Percentiles rank a stretch among this genome's conserved stretches.
phyloP scores from a whole-genome alignment of 2,113 vertebrate genomes.

The Antigone vipio region DNA sequence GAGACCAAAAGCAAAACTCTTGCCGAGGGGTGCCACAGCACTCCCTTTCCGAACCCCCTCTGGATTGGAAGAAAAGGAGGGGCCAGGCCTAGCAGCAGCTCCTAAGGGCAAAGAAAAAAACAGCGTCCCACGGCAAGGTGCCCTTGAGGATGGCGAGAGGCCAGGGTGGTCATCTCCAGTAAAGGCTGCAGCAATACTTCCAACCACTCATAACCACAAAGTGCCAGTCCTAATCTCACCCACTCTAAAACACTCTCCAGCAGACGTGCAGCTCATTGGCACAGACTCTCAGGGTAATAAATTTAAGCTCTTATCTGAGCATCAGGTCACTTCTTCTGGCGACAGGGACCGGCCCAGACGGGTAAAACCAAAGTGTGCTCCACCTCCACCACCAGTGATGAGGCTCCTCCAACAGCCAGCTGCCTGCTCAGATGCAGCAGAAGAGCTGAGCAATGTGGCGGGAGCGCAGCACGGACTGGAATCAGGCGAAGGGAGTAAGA shows the following conservation, averaged over 20 bases:
- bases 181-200: conserved; percentile 76
- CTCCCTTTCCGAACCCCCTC: conserved; percentile 67
- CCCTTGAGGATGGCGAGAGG: conserved; percentile 80
- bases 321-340: conserved; percentile 79
- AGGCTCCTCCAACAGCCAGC: conserved; percentile 85
- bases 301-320: conserved; percentile 95
- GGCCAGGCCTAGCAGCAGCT: conserved; percentile 43
- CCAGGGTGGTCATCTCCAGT: conserved; percentile 86
- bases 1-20: conserved; percentile 92
- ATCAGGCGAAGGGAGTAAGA: conserved; percentile 80
- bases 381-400: conserved; percentile 87
- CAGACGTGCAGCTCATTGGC: conserved; percentile 92
- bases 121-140: conserved; percentile 66
- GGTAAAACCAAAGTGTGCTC: conserved; percentile 97
- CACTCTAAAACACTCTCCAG: conserved; percentile 89
- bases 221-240: conserved; percentile 98
- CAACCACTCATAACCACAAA: conserved; percentile 93
- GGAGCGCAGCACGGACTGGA: conserved; percentile 69
- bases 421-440: conserved; percentile 72
- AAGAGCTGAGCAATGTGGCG: conserved; percentile 3
- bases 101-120: conserved; percentile 80
- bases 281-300: conserved; percentile 99
- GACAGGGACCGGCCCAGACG: conserved; percentile 92
- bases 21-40: conserved; percentile 80
- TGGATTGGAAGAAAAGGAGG: conserved; percentile 72